A percentile compares a stretch with the other conserved stretches of the same genome.
These are phyloP conservation scores for Rhaphigaster nebulosa DNA, from an alignment of 2,888 invertebrate species.

Conservation along the genomic window DNA sequence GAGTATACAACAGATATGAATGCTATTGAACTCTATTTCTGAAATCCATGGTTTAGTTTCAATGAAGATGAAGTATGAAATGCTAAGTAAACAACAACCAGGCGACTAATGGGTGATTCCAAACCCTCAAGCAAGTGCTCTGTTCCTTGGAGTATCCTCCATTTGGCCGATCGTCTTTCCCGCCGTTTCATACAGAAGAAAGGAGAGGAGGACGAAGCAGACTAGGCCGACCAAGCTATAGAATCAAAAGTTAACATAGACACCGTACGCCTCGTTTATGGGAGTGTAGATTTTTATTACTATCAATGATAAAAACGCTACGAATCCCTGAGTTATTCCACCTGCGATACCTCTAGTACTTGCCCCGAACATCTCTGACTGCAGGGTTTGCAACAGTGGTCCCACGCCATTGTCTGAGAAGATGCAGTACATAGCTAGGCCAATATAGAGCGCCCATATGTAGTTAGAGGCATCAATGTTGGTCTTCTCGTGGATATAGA, in stretches of 20 bases:
- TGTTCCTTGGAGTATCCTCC: neutral
- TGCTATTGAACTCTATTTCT: too few species aligned
- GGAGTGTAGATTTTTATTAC: constrained; percentile 64
- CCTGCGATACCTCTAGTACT: constrained; percentile 64
- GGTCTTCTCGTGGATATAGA: constrained; percentile 61
- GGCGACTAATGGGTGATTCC: too few species aligned
- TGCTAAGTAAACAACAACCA: too few species aligned
- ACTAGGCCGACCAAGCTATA: constrained; percentile 62
- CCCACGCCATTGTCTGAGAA: constrained; percentile 63
- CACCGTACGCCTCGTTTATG: constrained; percentile 62
- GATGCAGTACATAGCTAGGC: constrained; percentile 61
- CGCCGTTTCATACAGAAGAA: constrained; percentile 65
- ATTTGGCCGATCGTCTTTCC: constrained; percentile 65
- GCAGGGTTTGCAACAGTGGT: constrained; percentile 65
- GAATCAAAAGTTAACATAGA: constrained; percentile 63
- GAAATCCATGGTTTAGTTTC: too few species aligned
- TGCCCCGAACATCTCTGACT: constrained; percentile 65
- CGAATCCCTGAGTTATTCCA: constrained; percentile 63
- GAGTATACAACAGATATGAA: too few species aligned
- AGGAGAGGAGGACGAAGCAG: constrained; percentile 63
- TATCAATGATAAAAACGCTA: constrained; percentile 62
- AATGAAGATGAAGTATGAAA: too few species aligned
- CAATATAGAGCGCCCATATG: constrained; percentile 61
- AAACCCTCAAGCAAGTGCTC: too few species aligned
- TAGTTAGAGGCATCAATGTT: constrained; percentile 51